phyloP scores from a whole-genome alignment of 2,113 vertebrate genomes.

The Dermatemys mawii region DNA sequence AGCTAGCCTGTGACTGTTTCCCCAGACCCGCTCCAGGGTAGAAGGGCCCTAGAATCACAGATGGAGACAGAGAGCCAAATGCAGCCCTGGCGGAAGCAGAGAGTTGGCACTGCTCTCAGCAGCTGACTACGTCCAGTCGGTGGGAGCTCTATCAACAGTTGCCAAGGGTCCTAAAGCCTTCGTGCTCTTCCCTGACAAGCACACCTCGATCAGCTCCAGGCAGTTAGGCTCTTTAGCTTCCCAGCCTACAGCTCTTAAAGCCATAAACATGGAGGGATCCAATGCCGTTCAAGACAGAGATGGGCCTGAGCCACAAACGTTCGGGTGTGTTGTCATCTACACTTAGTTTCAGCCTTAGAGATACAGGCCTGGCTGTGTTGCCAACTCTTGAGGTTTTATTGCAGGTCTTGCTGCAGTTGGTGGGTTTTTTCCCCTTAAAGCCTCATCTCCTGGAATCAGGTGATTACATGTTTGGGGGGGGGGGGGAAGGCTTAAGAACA shows the following conservation, averaged over 20 bases:
- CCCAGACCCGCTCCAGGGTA: background rate
- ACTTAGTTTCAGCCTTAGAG: background rate
- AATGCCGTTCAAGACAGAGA: background rate
- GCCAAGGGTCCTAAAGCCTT: fast-evolving
- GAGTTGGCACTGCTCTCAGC: too few species aligned
- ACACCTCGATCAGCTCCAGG: background rate
- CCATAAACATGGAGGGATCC: background rate
- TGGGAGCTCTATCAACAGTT: background rate
- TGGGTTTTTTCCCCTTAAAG: background rate
- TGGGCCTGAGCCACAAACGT: background rate
- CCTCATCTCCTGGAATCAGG: background rate
- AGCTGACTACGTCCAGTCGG: background rate
- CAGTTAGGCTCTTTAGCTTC: fast-evolving
- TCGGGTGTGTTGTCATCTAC: background rate
- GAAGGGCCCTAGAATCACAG: background rate
- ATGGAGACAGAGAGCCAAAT: background rate
- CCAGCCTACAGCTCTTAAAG: fast-evolving
- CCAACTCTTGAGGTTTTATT: background rate
- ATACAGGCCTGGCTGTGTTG: background rate
- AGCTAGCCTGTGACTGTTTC: background rate
- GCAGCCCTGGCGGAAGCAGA: background rate
- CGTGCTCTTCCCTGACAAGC: background rate
- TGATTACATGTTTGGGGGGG: background rate
- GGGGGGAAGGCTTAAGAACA: background rate
- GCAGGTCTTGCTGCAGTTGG: background rate